These are phyloP conservation scores for Orycteropus afer DNA, from an alignment of 2,113 vertebrate species.

Conservation along the genomic window DNA sequence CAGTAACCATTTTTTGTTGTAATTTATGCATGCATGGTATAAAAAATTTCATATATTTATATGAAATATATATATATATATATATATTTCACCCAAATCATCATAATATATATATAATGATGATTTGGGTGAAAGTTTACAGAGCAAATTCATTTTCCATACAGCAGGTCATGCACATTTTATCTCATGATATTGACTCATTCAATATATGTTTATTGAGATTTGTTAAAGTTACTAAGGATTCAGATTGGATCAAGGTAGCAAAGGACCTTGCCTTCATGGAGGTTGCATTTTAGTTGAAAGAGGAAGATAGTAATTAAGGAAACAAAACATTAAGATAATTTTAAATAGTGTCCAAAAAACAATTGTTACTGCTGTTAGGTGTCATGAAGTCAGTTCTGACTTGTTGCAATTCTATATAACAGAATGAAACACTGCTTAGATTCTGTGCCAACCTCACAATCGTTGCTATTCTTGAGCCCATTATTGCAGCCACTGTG, in stretches of 20 bases:
- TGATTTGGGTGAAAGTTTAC: no score
- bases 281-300: background rate
- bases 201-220: rapidly evolving
- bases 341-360: rapidly evolving
- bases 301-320: background rate
- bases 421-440: background rate
- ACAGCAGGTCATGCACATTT: no score
- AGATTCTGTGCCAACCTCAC: background rate
- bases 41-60: background rate
- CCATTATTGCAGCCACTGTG: background rate
- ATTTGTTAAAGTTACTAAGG: rapidly evolving
- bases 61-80: no score
- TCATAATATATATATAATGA: no score
- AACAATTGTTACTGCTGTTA: no score
- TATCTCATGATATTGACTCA: no score
- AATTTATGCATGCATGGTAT: background rate
- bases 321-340: background rate
- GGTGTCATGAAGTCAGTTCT: background rate
- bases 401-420: background rate
- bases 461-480: background rate
- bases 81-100: no score
- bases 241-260: background rate
- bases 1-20: background rate
- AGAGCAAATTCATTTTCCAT: no score
- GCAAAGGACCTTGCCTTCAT: no score